These are phyloP conservation scores for Sialis lutaria DNA, from an alignment of 2,888 invertebrate species.

Conservation along the genomic window DNA sequence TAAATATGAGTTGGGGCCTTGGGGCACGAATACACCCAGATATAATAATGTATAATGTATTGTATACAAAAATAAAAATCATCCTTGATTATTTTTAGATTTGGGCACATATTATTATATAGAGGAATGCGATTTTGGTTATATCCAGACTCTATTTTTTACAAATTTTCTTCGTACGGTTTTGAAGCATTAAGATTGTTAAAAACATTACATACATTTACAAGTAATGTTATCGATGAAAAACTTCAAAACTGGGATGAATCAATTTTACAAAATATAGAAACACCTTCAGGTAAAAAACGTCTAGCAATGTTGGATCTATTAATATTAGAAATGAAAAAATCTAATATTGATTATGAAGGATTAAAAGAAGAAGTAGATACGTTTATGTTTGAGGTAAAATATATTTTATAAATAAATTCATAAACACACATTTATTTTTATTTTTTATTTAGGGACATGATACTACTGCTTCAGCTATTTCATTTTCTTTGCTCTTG, in stretches of 20 bases:
- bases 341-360: neutral
- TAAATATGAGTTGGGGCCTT: too few species aligned
- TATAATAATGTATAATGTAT: too few species aligned
- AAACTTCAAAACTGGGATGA: constrained; percentile 4
- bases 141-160: too few species aligned
- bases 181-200: neutral
- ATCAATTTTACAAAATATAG: neutral
- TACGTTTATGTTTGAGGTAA: neutral
- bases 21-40: too few species aligned
- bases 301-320: constrained; percentile 6
- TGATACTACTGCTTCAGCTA: constrained; percentile 30
- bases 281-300: constrained; percentile 3
- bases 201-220: constrained; percentile 6
- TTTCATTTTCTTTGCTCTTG: constrained; percentile 26
- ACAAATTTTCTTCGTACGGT: neutral
- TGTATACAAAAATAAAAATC: too few species aligned
- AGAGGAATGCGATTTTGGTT: too few species aligned
- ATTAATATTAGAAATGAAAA: constrained; percentile 4
- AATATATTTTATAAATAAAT: too few species aligned
- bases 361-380: neutral
- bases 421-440: too few species aligned
- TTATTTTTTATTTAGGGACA: too few species aligned
- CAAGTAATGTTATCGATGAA: constrained; percentile 5
- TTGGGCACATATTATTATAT: too few species aligned
- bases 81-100: too few species aligned